Evolutionary conservation across 1,140 invertebrate genomes (phyloP), one percentile per base, ranked within the genome.

Genomic region (Aricia agestis): DNA sequence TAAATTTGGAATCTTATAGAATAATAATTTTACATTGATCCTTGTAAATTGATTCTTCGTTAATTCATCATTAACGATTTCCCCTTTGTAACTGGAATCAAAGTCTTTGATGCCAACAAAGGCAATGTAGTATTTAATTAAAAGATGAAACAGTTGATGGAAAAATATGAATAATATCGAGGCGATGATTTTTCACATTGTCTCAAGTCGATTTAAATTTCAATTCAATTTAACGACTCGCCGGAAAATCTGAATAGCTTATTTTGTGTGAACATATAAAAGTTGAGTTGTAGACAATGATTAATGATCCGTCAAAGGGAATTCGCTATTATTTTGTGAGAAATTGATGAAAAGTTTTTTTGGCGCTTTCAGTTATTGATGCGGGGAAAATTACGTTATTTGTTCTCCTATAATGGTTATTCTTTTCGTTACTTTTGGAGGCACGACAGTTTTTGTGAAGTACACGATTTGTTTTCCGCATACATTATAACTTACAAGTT

Each of bases 181-280:
- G 59, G 18, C 18, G 11, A 25, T 63, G 19, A 63, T 63, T 63
- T 63, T 63, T 63, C 59, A 63, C 18, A 63, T 63, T 63, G 59
- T 63, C 59, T 31, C 9, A 31, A 63, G 59, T 63, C 19, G 59
- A 68, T 72, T 61, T 68, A 45, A 63, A 59, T 67, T 67, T 17
- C 10, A 15, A 72, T 73, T 73, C 63, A 71, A 73, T 79, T 78
- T 77, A 32, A 77, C 69, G 68, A 78, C 69, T 72, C 69, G 72
- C 68, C 73, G 69, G 66, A 69, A 69, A 63, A 73, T 72, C 75
- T 76, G 66, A 76, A 78, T 74, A 72, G 65, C 66, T 78, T 78
- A 79, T 75, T 79, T 77, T 70, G 68, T 75, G 67, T 72, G 52
- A 76, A 76, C 72, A 77, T 78, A 81, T 79, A 74, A 77, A 82